Base-by-base conservation (phyloP, 2,888 invertebrate genomes). In the Oxycera nigricornis region DNA sequence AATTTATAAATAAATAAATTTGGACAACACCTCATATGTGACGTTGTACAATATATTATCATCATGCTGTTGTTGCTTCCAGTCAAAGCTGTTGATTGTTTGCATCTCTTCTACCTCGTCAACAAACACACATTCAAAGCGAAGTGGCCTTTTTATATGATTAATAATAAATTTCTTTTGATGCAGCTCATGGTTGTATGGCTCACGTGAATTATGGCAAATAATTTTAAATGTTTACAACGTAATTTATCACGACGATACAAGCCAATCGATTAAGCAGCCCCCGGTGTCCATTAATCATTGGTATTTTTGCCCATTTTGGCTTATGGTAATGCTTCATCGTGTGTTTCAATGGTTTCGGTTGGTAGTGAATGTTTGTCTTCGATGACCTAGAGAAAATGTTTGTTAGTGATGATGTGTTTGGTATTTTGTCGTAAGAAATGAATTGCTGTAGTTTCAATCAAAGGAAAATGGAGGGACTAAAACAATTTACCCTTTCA, bases 181-280 rank as follows among this genome's bases (percentile, higher is more conserved):
- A 65, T 39, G 22, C 41, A 30, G 65, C 35, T 41, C 39, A 65
- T 65, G 65, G 26, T 39, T 41, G 65, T 17, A 35, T 41, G 22
- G 65, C 55, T 35, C 52, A 70, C 70, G 70, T 70, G 70, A 70
- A 55, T 70, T 70, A 70, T 70, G 52, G 70, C n/a, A 70, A 70
- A 52, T 70, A 70, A 52, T 70, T 70, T 70, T 70, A 30, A 70
- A 31, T 70, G 70, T 70, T 70, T 70, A 70, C 70, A 70, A 31
- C 70, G 55, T 55, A 70, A 70, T 70, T 70, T 70, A 70, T 70
- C 70, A 68, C 50, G 2, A 22, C 52, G 52, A 55, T 65, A 65
- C 65, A 65, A 65, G 65, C 65, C 41, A 70, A 70, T 52, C 52
- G 70, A 70, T 70, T 70, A 55, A 52, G 24, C 70, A 65, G 65